Percentiles rank a stretch among this genome's conserved stretches.
Conservation (phyloP, 1,140 invertebrate genomes). For the Pantala flavescens region DNA sequence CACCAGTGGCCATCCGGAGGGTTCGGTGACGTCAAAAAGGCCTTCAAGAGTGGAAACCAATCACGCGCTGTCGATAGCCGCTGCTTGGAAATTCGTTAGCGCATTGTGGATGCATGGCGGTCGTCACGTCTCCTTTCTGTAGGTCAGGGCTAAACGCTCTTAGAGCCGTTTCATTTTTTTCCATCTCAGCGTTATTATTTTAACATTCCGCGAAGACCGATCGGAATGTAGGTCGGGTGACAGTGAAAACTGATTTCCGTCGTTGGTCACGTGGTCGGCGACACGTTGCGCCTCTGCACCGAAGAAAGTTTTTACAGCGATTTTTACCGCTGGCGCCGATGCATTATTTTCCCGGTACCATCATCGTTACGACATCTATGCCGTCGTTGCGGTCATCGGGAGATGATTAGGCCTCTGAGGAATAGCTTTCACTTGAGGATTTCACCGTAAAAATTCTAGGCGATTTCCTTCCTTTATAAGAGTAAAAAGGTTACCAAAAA, state of each 20-base stretch:
- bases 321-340: not conserved
- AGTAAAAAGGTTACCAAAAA: too few species aligned
- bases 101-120: not conserved
- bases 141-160: not conserved
- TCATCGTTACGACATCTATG: too few species aligned
- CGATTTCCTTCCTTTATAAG: too few species aligned
- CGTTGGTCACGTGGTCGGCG: not conserved
- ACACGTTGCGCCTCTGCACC: not conserved
- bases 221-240: not conserved
- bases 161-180: not conserved
- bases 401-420: too few species aligned
- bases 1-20: too few species aligned
- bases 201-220: not conserved
- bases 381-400: too few species aligned
- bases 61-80: not conserved
- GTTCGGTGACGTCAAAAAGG: too few species aligned
- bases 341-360: not conserved
- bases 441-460: too few species aligned
- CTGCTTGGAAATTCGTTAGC: not conserved
- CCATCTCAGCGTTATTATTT: not conserved
- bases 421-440: too few species aligned
- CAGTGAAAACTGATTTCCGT: constrained; percentile 1
- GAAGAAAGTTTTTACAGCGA: not conserved
- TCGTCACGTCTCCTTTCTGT: not conserved
- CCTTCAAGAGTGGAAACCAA: too few species aligned